phyloP scores from a whole-genome alignment of 1,140 invertebrate species.

The Eriocheir sinensis region DNA sequence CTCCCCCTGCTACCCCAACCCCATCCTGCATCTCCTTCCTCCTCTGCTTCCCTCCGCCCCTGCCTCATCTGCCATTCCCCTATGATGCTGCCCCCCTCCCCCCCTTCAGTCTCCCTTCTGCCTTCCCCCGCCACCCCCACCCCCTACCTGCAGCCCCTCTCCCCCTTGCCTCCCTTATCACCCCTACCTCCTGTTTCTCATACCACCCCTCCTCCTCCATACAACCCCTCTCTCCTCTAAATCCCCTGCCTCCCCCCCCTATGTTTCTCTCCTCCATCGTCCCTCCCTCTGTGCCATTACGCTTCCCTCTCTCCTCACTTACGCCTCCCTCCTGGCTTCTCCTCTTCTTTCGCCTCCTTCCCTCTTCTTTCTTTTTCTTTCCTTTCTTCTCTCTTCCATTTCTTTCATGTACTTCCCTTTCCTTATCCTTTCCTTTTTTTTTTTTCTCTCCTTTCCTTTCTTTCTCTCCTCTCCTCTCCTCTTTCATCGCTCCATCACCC shows the following conservation, averaged over 20 bases:
- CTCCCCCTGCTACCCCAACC: neutral
- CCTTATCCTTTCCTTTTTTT: neutral
- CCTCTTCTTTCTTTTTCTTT: neutral
- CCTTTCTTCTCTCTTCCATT: neutral
- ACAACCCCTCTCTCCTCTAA: neutral
- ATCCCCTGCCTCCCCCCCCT: neutral
- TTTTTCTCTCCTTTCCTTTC: neutral
- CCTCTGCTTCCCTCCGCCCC: neutral
- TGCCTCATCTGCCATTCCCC: neutral
- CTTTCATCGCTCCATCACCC: neutral
- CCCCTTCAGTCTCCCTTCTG: neutral
- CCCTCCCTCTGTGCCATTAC: neutral
- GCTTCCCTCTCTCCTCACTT: neutral
- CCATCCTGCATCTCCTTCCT: neutral
- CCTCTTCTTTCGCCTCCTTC: neutral
- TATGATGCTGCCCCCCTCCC: neutral
- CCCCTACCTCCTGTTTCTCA: neutral
- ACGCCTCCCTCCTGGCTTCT: neutral
- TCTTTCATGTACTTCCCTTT: neutral
- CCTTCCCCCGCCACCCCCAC: neutral
- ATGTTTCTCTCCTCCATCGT: neutral
- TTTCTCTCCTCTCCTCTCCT: constrained; percentile 1
- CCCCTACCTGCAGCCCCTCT: neutral
- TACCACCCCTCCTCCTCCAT: neutral
- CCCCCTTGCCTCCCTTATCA: neutral